Evolutionary conservation across 1,140 invertebrate species (phyloP).

Genomic region (Bombus waltoni): DNA sequence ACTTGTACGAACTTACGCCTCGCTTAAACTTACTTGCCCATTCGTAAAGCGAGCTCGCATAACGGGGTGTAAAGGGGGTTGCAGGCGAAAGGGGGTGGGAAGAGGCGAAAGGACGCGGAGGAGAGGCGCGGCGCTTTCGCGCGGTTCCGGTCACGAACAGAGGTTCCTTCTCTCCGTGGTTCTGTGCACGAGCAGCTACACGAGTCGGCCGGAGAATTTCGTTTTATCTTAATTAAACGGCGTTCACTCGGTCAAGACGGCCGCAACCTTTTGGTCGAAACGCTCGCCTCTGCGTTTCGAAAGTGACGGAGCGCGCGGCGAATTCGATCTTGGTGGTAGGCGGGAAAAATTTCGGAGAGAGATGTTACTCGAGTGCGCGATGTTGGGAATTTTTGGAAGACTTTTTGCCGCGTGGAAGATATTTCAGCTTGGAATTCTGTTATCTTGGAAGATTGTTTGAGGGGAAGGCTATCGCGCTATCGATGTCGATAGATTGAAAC

Average conservation of each 20-base stretch:
- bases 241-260: constrained; percentile 44
- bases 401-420: too few relatives aligned
- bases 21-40: constrained; percentile 54
- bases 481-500: too few relatives aligned
- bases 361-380: too few relatives aligned
- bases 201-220: constrained; percentile 31
- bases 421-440: too few relatives aligned
- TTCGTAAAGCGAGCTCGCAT: constrained; percentile 42
- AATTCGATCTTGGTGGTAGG: too few relatives aligned
- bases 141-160: constrained; percentile 59
- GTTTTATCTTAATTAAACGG: constrained; percentile 66
- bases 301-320: too few relatives aligned
- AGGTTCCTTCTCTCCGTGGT: background rate
- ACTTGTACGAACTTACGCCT: constrained; percentile 64
- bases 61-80: background rate
- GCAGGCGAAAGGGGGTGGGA: background rate
- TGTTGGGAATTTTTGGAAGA: too few relatives aligned
- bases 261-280: too few relatives aligned
- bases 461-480: too few relatives aligned
- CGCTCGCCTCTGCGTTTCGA: too few relatives aligned
- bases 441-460: too few relatives aligned
- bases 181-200: constrained; percentile 28
- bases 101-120: constrained; percentile 11
- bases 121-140: constrained; percentile 43
- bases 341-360: too few relatives aligned